Evolutionary conservation across 2,888 invertebrate species (phyloP).

Genomic region (Caenorhabditis macrosperma): DNA sequence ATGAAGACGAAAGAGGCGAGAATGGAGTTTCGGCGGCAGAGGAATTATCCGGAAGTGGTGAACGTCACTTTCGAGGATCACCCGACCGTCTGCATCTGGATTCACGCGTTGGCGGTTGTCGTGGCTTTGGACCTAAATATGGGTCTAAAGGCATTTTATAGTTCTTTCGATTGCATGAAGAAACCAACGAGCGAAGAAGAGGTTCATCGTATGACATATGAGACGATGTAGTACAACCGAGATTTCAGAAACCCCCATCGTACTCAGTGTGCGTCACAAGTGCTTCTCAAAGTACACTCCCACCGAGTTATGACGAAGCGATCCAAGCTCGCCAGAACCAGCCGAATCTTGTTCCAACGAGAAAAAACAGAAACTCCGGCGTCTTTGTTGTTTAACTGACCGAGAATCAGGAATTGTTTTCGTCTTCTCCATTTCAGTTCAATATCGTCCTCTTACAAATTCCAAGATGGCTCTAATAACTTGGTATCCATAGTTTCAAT

Average conservation of each 20-base stretch:
- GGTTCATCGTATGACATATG: background rate
- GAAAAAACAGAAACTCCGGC: conserved; percentile 28
- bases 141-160: conserved; percentile 50
- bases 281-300: conserved; percentile 28
- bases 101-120: conserved; percentile 44
- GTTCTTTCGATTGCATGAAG: conserved; percentile 47
- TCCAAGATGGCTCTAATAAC: conserved; percentile 1
- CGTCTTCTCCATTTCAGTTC: background rate
- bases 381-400: conserved; percentile 21
- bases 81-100: conserved; percentile 59
- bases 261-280: conserved; percentile 45
- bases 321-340: conserved; percentile 32
- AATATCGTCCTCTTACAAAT: background rate
- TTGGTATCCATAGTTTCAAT: background rate
- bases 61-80: conserved; percentile 58
- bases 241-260: conserved; percentile 54
- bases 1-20: conserved; percentile 51
- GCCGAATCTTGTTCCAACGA: conserved; percentile 22
- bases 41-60: conserved; percentile 55
- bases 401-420: background rate
- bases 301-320: conserved; percentile 55
- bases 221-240: background rate
- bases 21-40: conserved; percentile 56
- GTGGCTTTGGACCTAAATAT: conserved; percentile 50
- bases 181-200: conserved; percentile 40